Evolutionary conservation across 1,140 invertebrate genomes (phyloP).

Genomic region (Polypedilum vanderplanki): DNA sequence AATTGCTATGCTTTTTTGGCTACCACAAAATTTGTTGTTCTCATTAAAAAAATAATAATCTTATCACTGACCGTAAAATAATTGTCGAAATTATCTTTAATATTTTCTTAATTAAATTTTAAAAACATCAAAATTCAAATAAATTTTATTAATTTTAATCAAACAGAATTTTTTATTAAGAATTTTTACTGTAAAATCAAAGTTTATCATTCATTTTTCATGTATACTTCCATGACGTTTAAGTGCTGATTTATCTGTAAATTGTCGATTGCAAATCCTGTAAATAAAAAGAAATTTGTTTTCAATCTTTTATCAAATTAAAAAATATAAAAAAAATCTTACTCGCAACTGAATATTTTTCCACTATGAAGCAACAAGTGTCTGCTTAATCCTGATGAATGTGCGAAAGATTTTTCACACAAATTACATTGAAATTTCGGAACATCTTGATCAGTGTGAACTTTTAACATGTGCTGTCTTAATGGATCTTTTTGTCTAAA

Average conservation of each 20-base stretch:
- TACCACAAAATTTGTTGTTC: too few relatives aligned
- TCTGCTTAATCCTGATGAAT: not conserved
- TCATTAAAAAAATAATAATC: too few relatives aligned
- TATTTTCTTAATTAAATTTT: too few relatives aligned
- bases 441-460: not conserved
- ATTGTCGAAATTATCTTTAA: too few relatives aligned
- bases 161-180: too few relatives aligned
- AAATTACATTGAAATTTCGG: not conserved
- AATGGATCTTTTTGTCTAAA: conserved; percentile 18
- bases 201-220: not conserved
- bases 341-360: not conserved
- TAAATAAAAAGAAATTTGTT: not conserved
- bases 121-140: too few relatives aligned
- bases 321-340: not conserved
- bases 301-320: too few relatives aligned
- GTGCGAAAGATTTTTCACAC: not conserved
- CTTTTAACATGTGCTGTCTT: not conserved
- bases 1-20: too few relatives aligned
- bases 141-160: too few relatives aligned
- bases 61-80: too few relatives aligned
- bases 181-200: too few relatives aligned
- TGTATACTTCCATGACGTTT: not conserved
- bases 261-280: not conserved
- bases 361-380: not conserved
- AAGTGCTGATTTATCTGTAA: not conserved